Evolutionary conservation across 2,888 invertebrate genomes (phyloP), one percentile per base, ranked within the genome.

Genomic region (Xestia sexstrigata): DNA sequence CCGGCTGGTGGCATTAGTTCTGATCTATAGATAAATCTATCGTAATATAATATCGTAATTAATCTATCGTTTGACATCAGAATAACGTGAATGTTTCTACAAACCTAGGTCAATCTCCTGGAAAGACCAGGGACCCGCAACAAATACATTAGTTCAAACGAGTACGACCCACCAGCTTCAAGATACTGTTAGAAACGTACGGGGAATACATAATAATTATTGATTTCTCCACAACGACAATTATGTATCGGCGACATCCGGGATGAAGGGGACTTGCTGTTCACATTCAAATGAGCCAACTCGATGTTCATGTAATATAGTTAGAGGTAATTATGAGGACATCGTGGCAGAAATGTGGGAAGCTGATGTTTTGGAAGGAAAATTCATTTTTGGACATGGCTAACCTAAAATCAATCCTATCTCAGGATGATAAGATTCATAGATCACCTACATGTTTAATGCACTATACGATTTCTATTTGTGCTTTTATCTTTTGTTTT

Each of bases 221-320:
- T 70, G 74, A 81, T 74, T 82, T 88, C 80, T 82, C 71, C 66
- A 76, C 79, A 84, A 78, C 84, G 81, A 88, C 82, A 86, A 87
- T 85, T 86, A 87, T 85, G 74, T 81, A 81, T 79, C 72, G 81
- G 71, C 81, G 82, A 89, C 90, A 91, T 92, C 91, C 91, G 89
- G 91, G 88, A 91, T 88, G 88, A 85, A 83, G 85, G 85, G 63
- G 72, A 69, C 80, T 79, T 86, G 87, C 86, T 84, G 78, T 87
- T 77, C 70, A 84, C 83, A 90, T 90, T 87, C 73, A 80, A 83
- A 83, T 79, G 75, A 81, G 77, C 35, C 71, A 39, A 47, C n/a
- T 49, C 26, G 47, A 63, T 75, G 62, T 66, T 70, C 66, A 42
- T n/a, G 63, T 70, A 60, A 73, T 71, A 70, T 78, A 60, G 63